phyloP scores from a whole-genome alignment of 2,888 invertebrate genomes.

The Drosophila prostipennis region DNA sequence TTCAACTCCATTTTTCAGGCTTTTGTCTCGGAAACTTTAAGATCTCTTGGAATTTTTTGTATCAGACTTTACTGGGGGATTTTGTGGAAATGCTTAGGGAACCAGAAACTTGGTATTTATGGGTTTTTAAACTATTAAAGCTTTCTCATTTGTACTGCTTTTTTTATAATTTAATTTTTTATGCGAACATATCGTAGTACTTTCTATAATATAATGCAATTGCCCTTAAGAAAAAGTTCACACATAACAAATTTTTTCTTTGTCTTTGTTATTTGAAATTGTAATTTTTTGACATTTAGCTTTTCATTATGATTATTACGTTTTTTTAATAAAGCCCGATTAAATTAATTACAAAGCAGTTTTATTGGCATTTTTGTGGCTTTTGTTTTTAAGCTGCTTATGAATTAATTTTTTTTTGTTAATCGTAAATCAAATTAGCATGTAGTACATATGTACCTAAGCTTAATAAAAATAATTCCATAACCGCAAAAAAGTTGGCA shows the following conservation, averaged over 20 bases:
- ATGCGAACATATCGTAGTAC: too few relatives aligned
- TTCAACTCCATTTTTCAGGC: conserved; percentile 42
- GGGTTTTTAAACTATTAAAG: not conserved
- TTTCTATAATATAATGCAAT: too few relatives aligned
- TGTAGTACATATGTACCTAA: not conserved
- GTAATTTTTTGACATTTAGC: not conserved
- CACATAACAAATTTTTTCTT: not conserved
- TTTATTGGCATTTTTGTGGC: not conserved
- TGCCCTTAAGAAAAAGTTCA: too few relatives aligned
- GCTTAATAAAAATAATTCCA: not conserved
- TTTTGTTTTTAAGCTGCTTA: not conserved
- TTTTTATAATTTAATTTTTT: too few relatives aligned
- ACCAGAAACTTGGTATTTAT: not conserved
- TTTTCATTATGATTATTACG: not conserved
- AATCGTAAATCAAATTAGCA: not conserved
- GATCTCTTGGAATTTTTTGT: conserved; percentile 18
- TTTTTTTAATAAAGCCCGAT: not conserved
- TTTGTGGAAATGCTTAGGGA: not conserved
- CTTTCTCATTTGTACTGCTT: not conserved
- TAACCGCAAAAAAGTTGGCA: not conserved
- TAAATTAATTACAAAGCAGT: not conserved
- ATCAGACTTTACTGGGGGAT: not conserved
- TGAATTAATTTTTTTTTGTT: not conserved
- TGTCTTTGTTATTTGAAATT: not conserved
- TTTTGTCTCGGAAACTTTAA: conserved; percentile 32